Evolutionary conservation across 2,797 vertebrate species (phyloP).

Genomic region (Anabacerthia variegaticeps): DNA sequence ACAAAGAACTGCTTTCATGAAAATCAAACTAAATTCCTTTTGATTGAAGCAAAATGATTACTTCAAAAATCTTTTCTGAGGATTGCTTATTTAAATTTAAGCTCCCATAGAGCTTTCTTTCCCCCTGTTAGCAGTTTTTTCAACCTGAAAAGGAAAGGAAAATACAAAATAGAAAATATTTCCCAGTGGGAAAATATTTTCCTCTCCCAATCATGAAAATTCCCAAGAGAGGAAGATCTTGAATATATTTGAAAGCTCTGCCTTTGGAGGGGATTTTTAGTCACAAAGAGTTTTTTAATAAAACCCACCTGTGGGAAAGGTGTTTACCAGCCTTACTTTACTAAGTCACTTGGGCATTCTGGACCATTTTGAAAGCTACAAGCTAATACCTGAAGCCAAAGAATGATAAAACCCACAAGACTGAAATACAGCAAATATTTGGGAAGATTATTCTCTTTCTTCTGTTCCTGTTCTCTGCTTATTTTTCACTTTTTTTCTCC

Average conservation of each 20-base stretch:
- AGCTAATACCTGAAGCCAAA: neutral
- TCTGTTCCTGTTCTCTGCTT: neutral
- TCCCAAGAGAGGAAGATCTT: neutral
- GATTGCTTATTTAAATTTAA: neutral
- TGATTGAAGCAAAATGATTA: neutral
- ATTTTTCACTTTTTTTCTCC: neutral
- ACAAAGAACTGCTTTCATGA: neutral
- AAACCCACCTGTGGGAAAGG: neutral
- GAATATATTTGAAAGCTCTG: neutral
- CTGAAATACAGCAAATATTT: neutral
- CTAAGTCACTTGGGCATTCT: neutral
- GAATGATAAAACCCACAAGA: neutral
- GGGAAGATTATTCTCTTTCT: neutral
- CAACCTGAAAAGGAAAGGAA: neutral
- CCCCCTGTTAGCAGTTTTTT: neutral
- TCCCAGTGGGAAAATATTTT: neutral
- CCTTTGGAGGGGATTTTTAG: neutral
- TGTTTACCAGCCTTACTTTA: neutral
- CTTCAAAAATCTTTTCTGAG: neutral
- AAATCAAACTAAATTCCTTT: neutral
- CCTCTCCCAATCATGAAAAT: neutral
- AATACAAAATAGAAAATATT: neutral
- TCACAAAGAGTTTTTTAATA: neutral
- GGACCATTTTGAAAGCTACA: neutral
- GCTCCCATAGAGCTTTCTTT: neutral